Evolutionary conservation across 2,113 vertebrate species (phyloP).

Genomic region (Lycocorax pyrrhopterus): DNA sequence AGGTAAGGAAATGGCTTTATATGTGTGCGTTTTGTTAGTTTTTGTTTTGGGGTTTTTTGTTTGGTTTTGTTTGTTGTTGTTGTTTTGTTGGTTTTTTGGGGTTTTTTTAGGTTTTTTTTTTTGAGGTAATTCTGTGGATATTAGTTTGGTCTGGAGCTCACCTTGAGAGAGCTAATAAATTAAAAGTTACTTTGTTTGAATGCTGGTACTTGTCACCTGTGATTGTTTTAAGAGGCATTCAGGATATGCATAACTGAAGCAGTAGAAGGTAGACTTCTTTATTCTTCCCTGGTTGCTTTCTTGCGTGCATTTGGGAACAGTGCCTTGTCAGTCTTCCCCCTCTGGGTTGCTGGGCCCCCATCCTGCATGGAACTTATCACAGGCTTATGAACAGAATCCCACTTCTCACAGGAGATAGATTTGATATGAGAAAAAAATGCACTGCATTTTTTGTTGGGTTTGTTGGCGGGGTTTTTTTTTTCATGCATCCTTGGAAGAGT

Average conservation of each 20-base stretch:
- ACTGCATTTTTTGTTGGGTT: background rate
- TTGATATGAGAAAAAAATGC: background rate
- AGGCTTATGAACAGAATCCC: background rate
- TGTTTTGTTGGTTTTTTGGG: background rate
- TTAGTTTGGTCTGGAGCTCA: background rate
- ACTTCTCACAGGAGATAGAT: background rate
- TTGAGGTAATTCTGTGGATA: background rate
- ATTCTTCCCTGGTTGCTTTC: background rate
- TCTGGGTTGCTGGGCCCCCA: background rate
- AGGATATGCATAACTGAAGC: background rate
- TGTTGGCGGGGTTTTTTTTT: background rate
- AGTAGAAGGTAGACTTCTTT: background rate
- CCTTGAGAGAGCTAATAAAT: background rate
- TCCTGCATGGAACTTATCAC: background rate
- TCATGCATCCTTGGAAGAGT: background rate
- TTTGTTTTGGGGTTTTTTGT: background rate
- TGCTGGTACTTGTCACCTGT: background rate
- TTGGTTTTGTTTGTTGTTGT: background rate
- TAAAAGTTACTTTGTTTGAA: background rate
- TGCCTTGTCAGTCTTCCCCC: background rate
- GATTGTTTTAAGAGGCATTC: background rate
- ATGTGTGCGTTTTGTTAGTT: background rate
- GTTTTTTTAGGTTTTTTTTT: background rate
- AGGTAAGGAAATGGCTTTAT: background rate
- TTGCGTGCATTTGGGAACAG: background rate